Evolutionary conservation across 2,797 vertebrate genomes (phyloP).

Genomic region (Etheostoma perlongum): DNA sequence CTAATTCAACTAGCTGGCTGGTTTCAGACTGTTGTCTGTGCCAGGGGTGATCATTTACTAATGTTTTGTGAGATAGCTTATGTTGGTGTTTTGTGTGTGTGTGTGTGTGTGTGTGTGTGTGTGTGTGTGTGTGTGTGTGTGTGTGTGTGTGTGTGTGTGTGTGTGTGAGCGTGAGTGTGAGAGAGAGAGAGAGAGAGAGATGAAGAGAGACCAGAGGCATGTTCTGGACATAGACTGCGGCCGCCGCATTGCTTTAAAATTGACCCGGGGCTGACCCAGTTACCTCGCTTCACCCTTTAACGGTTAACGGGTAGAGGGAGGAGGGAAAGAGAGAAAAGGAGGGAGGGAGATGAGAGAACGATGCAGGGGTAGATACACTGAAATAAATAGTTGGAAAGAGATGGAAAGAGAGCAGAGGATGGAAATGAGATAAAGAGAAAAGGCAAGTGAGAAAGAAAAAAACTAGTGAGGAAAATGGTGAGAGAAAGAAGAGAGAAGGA

Average conservation of each 20-base stretch:
- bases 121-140: constrained; percentile 27
- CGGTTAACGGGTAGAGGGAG: constrained; percentile 58
- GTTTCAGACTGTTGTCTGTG: constrained; percentile 60
- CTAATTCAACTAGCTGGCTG: constrained; percentile 60
- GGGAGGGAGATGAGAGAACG: constrained; percentile 40
- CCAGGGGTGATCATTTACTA: constrained; percentile 72
- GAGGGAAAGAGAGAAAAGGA: background rate
- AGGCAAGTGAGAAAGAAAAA: constrained; percentile 15
- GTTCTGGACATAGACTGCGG: constrained; percentile 78
- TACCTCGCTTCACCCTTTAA: constrained; percentile 80
- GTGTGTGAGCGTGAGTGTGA: constrained; percentile 5
- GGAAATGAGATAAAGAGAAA: constrained; percentile 10
- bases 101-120: constrained; percentile 35
- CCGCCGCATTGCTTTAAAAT: constrained; percentile 77
- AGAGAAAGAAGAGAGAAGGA: background rate
- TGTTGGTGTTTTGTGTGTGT: constrained; percentile 53
- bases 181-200: constrained; percentile 17
- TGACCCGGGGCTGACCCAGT: constrained; percentile 83
- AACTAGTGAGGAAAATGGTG: constrained; percentile 7
- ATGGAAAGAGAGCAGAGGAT: constrained; percentile 18
- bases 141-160: constrained; percentile 31
- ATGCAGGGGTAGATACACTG: constrained; percentile 59
- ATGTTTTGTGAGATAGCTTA: constrained; percentile 74
- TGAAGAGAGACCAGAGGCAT: constrained; percentile 62
- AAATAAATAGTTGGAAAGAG: constrained; percentile 47